Base-by-base conservation (phyloP, 2,888 invertebrate species). In the Chloroclysta siterata region DNA sequence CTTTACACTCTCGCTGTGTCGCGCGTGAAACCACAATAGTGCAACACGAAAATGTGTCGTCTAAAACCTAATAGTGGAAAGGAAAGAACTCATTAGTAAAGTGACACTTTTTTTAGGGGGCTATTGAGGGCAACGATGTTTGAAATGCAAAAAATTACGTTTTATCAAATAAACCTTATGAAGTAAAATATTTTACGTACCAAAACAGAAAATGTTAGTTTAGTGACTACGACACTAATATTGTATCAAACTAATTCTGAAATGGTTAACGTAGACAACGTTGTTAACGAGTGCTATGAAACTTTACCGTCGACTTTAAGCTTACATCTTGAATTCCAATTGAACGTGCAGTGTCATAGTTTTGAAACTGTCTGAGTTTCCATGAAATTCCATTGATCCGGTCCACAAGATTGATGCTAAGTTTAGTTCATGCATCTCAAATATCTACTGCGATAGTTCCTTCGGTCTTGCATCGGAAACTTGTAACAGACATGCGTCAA, bases 371-470 rank as follows among this genome's bases (percentile, higher is more conserved):
- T 69, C 54, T 41, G 56, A 41, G 65, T 66, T 62, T 68, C 52
- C 53, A 53, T 47, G 44, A 42, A 68, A 65, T 63, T 65, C 58
- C 62, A 51, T 70, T 64, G 53, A 66, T 66, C 53, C 57, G 50
- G 62, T 47, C 51, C 44, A 63, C 61, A 63, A 62, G 56, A 74
- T 77, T 61, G 68, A 70, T 74, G 65, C 66, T 61, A 67, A 70
- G 66, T 71, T 64, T 63, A 56, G 55, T 14, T 14, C n/a, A n/a
- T 14, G 63, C 55, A 80, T 76, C 73, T 57, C 57, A 75, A 71
- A 70, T 73, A 69, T 77, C 70, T 15, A 36, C 7, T 48, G 75
- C 57, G 63, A 75, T 77, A 78, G 72, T 73, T 75, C 59, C 62
- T 63, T 22, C 33, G 6, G 33, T 61, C 61, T 28, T 39, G 55